These are phyloP conservation scores for Oplegnathus fasciatus DNA, from an alignment of 2,113 vertebrate genomes.

Conservation along the genomic window DNA sequence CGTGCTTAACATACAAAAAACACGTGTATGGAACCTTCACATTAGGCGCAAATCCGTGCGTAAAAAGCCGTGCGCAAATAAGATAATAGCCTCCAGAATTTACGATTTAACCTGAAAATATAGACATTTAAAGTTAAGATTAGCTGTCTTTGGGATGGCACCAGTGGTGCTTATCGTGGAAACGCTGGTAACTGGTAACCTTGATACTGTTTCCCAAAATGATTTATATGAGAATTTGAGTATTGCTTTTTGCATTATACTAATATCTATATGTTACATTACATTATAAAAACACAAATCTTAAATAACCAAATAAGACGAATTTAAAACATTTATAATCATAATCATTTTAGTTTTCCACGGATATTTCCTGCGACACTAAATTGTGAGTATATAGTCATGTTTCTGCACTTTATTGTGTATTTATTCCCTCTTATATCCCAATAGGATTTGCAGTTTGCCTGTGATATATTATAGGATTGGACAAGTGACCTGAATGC, in stretches of 20 bases:
- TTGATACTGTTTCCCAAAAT: too few species aligned
- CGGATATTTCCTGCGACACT: background rate
- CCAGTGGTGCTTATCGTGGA: too few species aligned
- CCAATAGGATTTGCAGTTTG: too few species aligned
- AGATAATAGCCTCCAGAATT: background rate
- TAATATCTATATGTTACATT: too few species aligned
- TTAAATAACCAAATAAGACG: too few species aligned
- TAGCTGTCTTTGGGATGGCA: background rate
- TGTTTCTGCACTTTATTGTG: background rate
- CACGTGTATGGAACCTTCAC: too few species aligned
- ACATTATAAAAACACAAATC: too few species aligned
- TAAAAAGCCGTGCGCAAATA: slow-evolving; percentile 24
- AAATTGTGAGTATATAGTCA: background rate
- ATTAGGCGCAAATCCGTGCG: background rate
- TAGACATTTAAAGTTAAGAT: background rate
- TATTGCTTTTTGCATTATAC: background rate
- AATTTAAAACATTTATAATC: background rate
- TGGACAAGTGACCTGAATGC: background rate
- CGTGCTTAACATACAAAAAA: background rate
- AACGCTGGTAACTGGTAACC: background rate
- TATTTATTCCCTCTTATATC: background rate
- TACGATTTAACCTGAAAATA: background rate
- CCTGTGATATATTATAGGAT: too few species aligned
- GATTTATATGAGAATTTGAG: background rate
- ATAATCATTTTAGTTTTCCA: background rate